These are phyloP conservation scores for Colius striatus DNA, from an alignment of 2,113 vertebrate species.

Conservation along the genomic window DNA sequence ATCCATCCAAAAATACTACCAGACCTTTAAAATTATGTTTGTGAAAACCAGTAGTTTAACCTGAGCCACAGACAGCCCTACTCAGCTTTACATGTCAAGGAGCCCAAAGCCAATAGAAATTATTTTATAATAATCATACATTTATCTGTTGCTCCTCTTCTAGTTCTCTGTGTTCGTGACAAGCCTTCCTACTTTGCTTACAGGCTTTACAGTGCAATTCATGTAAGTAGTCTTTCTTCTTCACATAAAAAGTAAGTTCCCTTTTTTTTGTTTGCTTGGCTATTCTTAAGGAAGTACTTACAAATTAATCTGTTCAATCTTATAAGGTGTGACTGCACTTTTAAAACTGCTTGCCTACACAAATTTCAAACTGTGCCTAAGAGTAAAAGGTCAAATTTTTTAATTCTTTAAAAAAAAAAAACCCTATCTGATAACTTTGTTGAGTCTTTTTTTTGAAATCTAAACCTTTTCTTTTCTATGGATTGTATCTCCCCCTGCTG, in stretches of 20 bases:
- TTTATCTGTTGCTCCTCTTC: slow-evolving; percentile 13
- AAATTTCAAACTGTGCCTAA: background rate
- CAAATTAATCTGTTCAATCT: background rate
- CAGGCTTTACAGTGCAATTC: slow-evolving; percentile 78
- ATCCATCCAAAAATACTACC: background rate
- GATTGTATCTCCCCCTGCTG: background rate
- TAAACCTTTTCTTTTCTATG: background rate
- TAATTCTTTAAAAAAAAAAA: background rate
- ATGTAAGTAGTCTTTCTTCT: slow-evolving; percentile 75
- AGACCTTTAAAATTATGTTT: background rate
- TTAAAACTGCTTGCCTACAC: background rate
- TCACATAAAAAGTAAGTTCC: background rate
- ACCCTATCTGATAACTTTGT: background rate
- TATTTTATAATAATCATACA: background rate
- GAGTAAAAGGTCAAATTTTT: background rate
- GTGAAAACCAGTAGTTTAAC: background rate
- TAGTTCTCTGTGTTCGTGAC: slow-evolving; percentile 80
- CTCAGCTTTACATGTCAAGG: background rate
- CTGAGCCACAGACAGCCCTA: background rate
- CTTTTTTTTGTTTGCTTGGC: background rate
- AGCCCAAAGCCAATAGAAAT: background rate
- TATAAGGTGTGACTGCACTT: background rate
- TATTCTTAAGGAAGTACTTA: background rate
- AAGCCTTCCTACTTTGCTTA: slow-evolving; percentile 82
- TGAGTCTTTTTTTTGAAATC: background rate